Percentiles rank a stretch among this genome's conserved stretches.
Evolutionary conservation across 2,888 invertebrate genomes (phyloP).

Genomic region (Melinaea marsaeus): DNA sequence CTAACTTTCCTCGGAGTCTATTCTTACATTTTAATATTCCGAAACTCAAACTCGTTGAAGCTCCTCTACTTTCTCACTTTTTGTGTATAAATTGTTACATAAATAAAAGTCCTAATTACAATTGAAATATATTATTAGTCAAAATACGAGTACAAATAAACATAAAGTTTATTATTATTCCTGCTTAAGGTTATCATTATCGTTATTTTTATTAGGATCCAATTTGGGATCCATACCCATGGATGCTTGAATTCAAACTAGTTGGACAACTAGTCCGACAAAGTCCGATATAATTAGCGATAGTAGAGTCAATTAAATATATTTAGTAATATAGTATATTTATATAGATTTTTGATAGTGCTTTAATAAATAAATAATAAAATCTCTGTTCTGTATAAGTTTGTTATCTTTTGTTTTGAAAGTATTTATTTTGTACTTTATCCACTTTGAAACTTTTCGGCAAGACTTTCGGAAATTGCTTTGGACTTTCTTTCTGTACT

Average conservation of each 20-base stretch:
- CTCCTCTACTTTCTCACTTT: slow-evolving; percentile 33
- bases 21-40: slow-evolving; percentile 64
- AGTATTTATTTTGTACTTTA: slow-evolving; percentile 5
- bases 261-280: no score
- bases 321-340: no score
- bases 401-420: slow-evolving; percentile 1
- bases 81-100: slow-evolving; percentile 24
- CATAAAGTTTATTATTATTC: no score
- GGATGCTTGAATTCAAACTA: no score
- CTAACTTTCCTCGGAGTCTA: slow-evolving; percentile 56
- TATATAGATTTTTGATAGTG: neutral
- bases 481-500: neutral
- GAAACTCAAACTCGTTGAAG: slow-evolving; percentile 61
- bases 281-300: no score
- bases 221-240: no score
- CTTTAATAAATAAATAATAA: neutral
- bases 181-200: no score
- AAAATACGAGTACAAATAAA: no score
- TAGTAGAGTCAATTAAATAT: no score
- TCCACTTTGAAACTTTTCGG: slow-evolving; percentile 5
- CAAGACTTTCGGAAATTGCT: slow-evolving; percentile 6
- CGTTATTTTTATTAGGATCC: no score
- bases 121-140: neutral
- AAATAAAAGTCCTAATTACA: slow-evolving; percentile 9
- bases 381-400: neutral